Base-by-base conservation (phyloP, 2,113 vertebrate genomes). In the Gnathonemus longibarbis region DNA sequence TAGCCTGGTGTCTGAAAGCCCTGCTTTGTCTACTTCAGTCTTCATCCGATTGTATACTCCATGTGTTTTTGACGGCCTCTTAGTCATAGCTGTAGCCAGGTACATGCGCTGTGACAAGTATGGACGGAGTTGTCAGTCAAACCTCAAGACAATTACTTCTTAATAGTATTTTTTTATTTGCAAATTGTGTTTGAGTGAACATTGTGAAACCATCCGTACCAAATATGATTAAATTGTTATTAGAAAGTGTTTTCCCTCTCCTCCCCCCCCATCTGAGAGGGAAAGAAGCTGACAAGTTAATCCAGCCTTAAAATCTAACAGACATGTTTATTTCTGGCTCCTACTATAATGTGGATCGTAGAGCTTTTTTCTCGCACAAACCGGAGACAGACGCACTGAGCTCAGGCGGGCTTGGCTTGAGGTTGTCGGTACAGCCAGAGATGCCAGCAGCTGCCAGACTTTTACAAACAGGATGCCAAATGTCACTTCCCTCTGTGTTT, bases 141-240 rank as follows among this genome's bases (percentile, higher is more conserved):
- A 80, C 74, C 62, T 11, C 74, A 42, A 80, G 74, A 80, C 15
- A 42, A 39, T 39, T 77, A 39, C 10, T 6, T 7, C 11, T 35
- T 80, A 80, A 80, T 80, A 19, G 35, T 19, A 42, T 80, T 80
- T 74, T 74, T 80, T 17, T 80, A 80, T 80, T 80, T 42, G 74
- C 74, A 80, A 80, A 80, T 80, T 19, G 74, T 80, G 74, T 42
- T 80, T 80, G 74, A 42, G 74, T 80, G 15, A 80, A 80, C 35
- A 80, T 80, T 39, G 74, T 80, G 74, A 80, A 80, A 27, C 74
- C 74, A 80, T 80, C 35, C 74, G 0, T 80, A 80, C 35, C 74
- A 80, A 80, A 80, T 80, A 80, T 80, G 35, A 80, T 80, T 42
- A 80, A 80, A 80, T 80, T 74, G 27, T 74, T 80, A 42, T 80